These are phyloP conservation scores for Bellardia bayeri DNA, from an alignment of 2,888 invertebrate species.

Conservation along the genomic window DNA sequence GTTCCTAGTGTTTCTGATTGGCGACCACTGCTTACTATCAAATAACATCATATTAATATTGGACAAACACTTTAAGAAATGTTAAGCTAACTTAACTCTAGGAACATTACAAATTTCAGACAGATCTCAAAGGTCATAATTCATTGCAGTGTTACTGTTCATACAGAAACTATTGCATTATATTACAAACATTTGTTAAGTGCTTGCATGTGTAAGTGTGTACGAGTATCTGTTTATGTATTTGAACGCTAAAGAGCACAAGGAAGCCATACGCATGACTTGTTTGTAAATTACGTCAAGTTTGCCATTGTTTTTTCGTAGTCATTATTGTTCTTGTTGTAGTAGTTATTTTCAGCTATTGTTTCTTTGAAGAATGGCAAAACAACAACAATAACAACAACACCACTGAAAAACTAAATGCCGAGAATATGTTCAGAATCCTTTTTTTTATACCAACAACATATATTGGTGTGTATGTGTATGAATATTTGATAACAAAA, in stretches of 20 bases:
- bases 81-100: too few relatives aligned
- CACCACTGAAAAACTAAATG: not conserved
- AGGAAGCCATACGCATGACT: constrained; percentile 72
- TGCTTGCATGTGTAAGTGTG: not conserved
- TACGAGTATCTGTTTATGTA: not conserved
- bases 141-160: not conserved
- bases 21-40: too few relatives aligned
- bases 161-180: constrained; percentile 17
- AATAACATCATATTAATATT: too few relatives aligned
- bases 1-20: too few relatives aligned
- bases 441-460: constrained; percentile 1
- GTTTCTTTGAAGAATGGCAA: constrained; percentile 33
- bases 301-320: constrained; percentile 64
- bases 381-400: constrained; percentile 7
- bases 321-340: constrained; percentile 38
- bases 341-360: constrained; percentile 52
- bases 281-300: constrained; percentile 72
- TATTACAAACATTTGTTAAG: constrained; percentile 28
- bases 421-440: constrained; percentile 46
- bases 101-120: not conserved
- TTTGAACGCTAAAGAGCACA: constrained; percentile 51
- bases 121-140: not conserved
- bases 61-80: too few relatives aligned
- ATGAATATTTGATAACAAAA: constrained; percentile 17
- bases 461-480: not conserved